Percentiles rank a stretch among this genome's conserved stretches.
These are phyloP conservation scores for Chondrilla cf. caribensis DNA, from an alignment of 37 sponge, comb jelly and placozoan genomes.

Conservation along the genomic window DNA sequence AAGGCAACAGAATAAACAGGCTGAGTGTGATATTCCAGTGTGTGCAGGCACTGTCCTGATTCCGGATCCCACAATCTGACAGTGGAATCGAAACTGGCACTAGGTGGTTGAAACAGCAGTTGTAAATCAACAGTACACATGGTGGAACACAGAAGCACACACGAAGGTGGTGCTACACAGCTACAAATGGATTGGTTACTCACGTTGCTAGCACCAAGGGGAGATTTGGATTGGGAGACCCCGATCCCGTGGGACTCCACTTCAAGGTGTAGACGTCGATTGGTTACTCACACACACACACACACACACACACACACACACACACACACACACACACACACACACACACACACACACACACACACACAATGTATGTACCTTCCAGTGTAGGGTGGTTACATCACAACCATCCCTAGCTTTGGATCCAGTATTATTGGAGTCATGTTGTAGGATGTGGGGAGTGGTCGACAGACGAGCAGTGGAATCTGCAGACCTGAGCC, in stretches of 20 bases:
- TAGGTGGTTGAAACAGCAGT: too few species aligned
- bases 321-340: too few species aligned
- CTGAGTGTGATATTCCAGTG: constrained; percentile 70
- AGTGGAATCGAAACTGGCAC: constrained; percentile 96
- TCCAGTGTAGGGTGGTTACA: constrained; percentile 90
- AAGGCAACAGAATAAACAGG: constrained; percentile 97
- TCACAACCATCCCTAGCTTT: constrained; percentile 53
- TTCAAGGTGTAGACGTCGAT: constrained; percentile 91
- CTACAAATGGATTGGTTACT: background rate
- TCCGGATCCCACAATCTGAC: constrained; percentile 96
- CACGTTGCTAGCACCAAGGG: constrained; percentile 74
- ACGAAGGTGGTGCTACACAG: too few species aligned
- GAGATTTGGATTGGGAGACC: constrained; percentile 32
- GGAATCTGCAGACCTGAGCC: constrained; percentile 77
- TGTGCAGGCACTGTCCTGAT: constrained; percentile 84
- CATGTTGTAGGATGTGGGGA: constrained; percentile 68
- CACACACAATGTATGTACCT: constrained; percentile 42
- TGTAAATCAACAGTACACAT: too few species aligned
- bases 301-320: too few species aligned
- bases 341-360: too few species aligned
- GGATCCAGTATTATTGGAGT: constrained; percentile 22
- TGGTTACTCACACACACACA: too few species aligned
- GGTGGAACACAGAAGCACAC: too few species aligned
- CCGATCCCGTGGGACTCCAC: constrained; percentile 88
- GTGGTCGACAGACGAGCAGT: constrained; percentile 83